Base-by-base conservation (phyloP, 2,888 invertebrate species). In the Dermolepida albohirtum region DNA sequence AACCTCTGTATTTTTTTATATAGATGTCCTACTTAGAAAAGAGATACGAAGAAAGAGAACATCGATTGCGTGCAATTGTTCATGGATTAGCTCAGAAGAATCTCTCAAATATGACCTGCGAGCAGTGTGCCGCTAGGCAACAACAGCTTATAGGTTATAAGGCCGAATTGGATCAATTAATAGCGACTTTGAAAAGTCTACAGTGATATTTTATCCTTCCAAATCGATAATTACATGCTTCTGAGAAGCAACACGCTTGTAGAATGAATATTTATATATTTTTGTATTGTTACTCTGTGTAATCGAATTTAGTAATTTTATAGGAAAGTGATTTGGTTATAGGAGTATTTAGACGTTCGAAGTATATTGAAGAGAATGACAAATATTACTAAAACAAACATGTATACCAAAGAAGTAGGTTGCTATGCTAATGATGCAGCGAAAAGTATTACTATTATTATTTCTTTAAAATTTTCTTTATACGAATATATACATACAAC, bases 21-120 rank as follows among this genome's bases (percentile, higher is more conserved):
- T 10, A 85, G 83, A 80, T 86, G 68, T 77, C 80, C 47, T 81
- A 79, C 70, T 75, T 85, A 73, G 85, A 86, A 71, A 80, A 82
- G 73, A 80, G 83, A 29, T 85, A 85, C 73, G 84, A 84, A 73
- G 84, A 85, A 62, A 77, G 85, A n/a, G 85, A 86, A 72, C 80
- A 82, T 68, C 80, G 85, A 43, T 76, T 86, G 51, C 78, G 84
- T 66, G 80, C 84, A 1, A 83, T 85, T 51, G 83, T 86, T 16
- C 82, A 84, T 50, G 84, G 84, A 50, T 75, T 86, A 52, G 82
- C 83, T 0, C 83, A 84, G 71, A 83, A 83, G 72, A 78, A 76
- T 29, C 73, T 81, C 1, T 78, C 78, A 0, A 82, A 81, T 71
- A 74, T 77, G 17, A 81, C 80, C 64, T 84, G 84, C 64, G 81